Conservation (phyloP, 2,888 invertebrate species). For the Matsumyia berberina region DNA sequence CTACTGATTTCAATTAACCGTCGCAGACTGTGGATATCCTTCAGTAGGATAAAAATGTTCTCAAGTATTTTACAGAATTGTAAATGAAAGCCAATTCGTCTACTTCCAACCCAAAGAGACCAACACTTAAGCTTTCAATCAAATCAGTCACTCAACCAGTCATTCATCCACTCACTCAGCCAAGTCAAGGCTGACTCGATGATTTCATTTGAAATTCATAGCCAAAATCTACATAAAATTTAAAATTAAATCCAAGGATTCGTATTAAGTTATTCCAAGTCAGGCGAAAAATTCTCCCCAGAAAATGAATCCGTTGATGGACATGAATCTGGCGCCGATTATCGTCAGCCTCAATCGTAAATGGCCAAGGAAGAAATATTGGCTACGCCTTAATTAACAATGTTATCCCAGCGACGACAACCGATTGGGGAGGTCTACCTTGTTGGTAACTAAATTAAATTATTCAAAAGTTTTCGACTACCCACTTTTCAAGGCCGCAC, state of each 20-base stretch:
- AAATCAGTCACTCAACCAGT: conserved; percentile 36
- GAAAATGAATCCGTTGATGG: conserved; percentile 18
- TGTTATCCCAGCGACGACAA: neutral
- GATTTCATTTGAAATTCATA: conserved; percentile 35
- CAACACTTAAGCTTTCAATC: conserved; percentile 33
- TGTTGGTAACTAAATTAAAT: neutral
- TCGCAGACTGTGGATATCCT: neutral
- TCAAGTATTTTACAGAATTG: neutral
- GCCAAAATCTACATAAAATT: conserved; percentile 37
- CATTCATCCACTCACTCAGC: neutral
- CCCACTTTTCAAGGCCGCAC: conserved; percentile 2
- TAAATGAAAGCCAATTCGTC: conserved; percentile 29
- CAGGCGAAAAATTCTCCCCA: neutral
- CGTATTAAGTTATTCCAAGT: neutral
- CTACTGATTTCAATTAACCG: neutral
- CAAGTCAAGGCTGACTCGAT: neutral
- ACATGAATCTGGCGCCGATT: conserved; percentile 33
- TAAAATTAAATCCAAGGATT: conserved; percentile 15
- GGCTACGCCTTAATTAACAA: conserved; percentile 14
- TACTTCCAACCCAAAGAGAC: conserved; percentile 1
- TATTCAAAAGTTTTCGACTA: conserved; percentile 12
- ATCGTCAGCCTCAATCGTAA: conserved; percentile 17
- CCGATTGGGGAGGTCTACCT: neutral
- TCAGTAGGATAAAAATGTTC: neutral
- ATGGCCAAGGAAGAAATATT: neutral